A percentile compares a stretch with the other conserved stretches of the same genome.
These are phyloP conservation scores for Spisula solida DNA, from an alignment of 2,888 invertebrate genomes.

Conservation along the genomic window DNA sequence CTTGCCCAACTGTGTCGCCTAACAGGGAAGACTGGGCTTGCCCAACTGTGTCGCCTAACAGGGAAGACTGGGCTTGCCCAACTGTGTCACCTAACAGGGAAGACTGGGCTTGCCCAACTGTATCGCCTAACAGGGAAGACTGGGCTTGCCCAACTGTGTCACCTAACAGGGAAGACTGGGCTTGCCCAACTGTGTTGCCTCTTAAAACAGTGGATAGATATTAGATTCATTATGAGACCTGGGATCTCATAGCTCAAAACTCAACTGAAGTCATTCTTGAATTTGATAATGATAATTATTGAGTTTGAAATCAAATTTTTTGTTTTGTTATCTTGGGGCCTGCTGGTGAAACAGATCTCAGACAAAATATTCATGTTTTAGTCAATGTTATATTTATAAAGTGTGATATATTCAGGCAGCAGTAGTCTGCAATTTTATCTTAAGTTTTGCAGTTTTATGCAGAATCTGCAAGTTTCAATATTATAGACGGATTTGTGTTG, in stretches of 20 bases:
- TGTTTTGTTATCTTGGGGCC: too few species aligned
- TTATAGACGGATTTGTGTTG: background rate
- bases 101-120: too few species aligned
- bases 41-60: background rate
- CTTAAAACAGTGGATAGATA: background rate
- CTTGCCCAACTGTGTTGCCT: background rate
- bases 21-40: too few species aligned
- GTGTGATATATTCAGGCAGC: background rate
- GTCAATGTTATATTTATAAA: background rate
- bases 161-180: too few species aligned
- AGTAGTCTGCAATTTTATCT: background rate
- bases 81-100: too few species aligned
- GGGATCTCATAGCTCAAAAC: too few species aligned
- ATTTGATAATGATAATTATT: too few species aligned
- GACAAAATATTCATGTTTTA: background rate
- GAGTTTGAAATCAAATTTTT: too few species aligned
- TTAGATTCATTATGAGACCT: background rate
- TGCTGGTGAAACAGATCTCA: background rate
- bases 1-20: background rate
- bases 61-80: too few species aligned
- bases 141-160: background rate
- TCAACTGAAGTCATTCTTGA: too few species aligned
- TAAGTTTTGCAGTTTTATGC: background rate
- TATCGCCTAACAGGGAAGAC: too few species aligned
- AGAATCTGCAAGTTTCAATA: background rate